Base-by-base conservation (phyloP, 2,888 invertebrate species). In the Leptarthrus brevirostris region DNA sequence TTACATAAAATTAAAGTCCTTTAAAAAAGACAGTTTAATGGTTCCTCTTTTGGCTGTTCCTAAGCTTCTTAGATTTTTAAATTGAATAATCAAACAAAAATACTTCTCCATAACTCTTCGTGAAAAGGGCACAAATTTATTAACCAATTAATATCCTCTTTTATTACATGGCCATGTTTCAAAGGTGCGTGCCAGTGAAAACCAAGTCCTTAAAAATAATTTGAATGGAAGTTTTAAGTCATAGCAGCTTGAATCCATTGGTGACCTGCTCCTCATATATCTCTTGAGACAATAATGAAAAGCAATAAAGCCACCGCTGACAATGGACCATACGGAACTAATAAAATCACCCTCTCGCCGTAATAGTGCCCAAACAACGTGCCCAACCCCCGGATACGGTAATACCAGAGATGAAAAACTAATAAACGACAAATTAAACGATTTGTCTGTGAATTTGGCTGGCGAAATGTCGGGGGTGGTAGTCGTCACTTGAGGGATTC, bases 371-470 rank as follows among this genome's bases (percentile, higher is more conserved):
- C 72, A 18, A 34, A 53, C 75, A 54, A 44, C 52, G 70, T 61
- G 49, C 34, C 71, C 74, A 71, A 61, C 36, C 18, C 54, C 26
- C 36, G 10, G 54, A 40, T 58, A 44, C 22, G 40, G 66, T 72
- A 75, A 40, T 75, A 56, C 73, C 56, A 52, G 44, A 71, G 75
- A 75, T 75, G 75, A 78, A 78, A 78, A 78, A 78, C 78, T 78
- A 78, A 78, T 78, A 78, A 78, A 78, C 75, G 78, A 76, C 78
- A 77, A 78, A 78, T 78, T 78, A 77, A 78, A 78, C 75, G 78
- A 78, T 78, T 78, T 78, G 78, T 78, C 78, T 78, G 77, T 74
- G 76, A 77, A 74, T 72, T 76, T 74, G 74, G 61, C 75, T 72
- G 72, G 61, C 71, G 58, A 74, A 73, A 74, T 72, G 72, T 72